phyloP scores from a whole-genome alignment of 2,888 invertebrate species.

The Mythimna ferrago region DNA sequence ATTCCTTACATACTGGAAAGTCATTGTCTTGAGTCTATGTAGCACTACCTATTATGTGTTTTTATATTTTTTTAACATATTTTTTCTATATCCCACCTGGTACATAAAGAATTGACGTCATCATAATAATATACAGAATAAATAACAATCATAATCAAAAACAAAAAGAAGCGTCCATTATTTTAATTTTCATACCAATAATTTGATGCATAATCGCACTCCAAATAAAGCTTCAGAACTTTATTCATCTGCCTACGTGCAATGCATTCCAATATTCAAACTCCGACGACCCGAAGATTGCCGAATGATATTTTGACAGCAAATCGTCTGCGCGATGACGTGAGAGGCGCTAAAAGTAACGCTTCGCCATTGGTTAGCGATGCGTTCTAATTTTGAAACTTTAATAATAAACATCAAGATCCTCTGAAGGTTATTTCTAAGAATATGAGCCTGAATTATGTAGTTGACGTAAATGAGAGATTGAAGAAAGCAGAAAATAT shows the following conservation, averaged over 20 bases:
- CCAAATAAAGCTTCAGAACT: constrained; percentile 25
- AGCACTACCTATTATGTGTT: neutral
- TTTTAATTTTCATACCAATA: neutral
- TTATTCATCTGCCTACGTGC: constrained; percentile 43
- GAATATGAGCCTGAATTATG: neutral
- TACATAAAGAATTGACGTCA: neutral
- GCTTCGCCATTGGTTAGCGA: constrained; percentile 40
- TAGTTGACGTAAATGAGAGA: neutral
- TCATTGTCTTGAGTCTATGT: neutral
- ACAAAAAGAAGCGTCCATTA: neutral
- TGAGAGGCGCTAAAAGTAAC: constrained; percentile 53
- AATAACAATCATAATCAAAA: neutral
- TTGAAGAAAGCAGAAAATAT: neutral
- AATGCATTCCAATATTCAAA: constrained; percentile 33
- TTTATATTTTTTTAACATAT: neutral
- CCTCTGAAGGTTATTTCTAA: constrained; percentile 22
- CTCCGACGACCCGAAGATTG: constrained; percentile 26
- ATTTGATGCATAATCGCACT: constrained; percentile 8
- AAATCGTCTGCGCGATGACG: constrained; percentile 53
- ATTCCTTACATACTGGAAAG: constrained; percentile 10
- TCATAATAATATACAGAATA: neutral
- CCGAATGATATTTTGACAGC: constrained; percentile 33
- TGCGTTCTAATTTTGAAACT: constrained; percentile 60
- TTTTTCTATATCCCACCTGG: neutral
- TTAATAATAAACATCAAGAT: constrained; percentile 43